A percentile compares a stretch with the other conserved stretches of the same genome.
Evolutionary conservation across 1,140 invertebrate genomes (phyloP).

Genomic region (Geopemphigus sp.): DNA sequence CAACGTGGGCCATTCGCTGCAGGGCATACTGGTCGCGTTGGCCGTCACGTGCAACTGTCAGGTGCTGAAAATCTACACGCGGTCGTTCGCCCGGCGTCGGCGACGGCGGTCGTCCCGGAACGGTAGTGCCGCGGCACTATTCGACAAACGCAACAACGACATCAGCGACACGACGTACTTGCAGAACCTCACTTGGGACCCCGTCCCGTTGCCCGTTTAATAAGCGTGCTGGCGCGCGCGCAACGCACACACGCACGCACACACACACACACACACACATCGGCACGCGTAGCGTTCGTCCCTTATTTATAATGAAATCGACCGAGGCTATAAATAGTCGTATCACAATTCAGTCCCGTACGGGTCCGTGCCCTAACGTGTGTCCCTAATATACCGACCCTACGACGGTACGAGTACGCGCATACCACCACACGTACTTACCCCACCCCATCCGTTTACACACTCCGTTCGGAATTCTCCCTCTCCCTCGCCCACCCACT

Average conservation of each 20-base stretch:
- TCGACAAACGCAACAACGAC: slow-evolving; percentile 45
- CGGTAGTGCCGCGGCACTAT: slow-evolving; percentile 17
- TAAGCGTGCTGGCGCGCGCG: neutral
- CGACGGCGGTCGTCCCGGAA: slow-evolving; percentile 6
- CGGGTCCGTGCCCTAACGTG: neutral
- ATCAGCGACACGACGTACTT: slow-evolving; percentile 42
- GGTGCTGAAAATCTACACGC: slow-evolving; percentile 50
- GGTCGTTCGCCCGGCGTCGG: slow-evolving; percentile 40
- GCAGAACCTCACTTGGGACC: slow-evolving; percentile 42
- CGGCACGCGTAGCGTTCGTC: neutral
- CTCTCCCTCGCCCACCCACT: too few relatives aligned
- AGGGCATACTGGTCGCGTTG: slow-evolving; percentile 64
- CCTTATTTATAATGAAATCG: neutral
- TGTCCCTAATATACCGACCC: neutral
- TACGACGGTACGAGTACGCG: neutral
- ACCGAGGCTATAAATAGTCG: neutral
- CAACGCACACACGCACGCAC: neutral
- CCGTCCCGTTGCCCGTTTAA: slow-evolving; percentile 35
- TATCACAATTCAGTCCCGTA: too few relatives aligned
- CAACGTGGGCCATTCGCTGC: slow-evolving; percentile 58
- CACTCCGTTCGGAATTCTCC: too few relatives aligned
- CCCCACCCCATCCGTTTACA: too few relatives aligned
- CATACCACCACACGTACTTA: too few relatives aligned
- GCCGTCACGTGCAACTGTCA: slow-evolving; percentile 66
- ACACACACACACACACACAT: neutral